Evolutionary conservation across 2,888 invertebrate genomes (phyloP).

Genomic region (Bhutanitis thaidina): DNA sequence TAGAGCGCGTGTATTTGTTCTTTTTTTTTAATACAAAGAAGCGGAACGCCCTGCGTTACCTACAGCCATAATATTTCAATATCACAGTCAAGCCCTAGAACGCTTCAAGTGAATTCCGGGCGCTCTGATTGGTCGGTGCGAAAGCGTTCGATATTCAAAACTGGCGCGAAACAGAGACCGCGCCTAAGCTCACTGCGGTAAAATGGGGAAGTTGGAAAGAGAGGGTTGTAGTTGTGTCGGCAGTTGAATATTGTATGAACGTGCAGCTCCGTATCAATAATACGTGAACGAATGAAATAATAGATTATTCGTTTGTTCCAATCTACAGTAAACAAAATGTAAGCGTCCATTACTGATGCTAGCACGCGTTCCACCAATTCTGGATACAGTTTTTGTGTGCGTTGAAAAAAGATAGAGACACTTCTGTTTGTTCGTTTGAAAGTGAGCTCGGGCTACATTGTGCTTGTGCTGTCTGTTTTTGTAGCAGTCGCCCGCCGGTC

Average conservation of each 20-base stretch:
- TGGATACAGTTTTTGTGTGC: conserved; percentile 24
- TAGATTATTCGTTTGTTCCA: conserved; percentile 80
- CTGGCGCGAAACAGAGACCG: conserved; percentile 42
- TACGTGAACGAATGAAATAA: conserved; percentile 79
- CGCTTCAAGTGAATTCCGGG: conserved; percentile 61
- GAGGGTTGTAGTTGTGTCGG: conserved; percentile 44
- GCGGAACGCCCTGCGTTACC: conserved; percentile 60
- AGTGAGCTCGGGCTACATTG: conserved; percentile 27
- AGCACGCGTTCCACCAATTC: conserved; percentile 38
- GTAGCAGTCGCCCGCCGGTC: conserved; percentile 72
- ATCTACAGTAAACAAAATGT: conserved; percentile 78
- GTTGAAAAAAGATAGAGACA: conserved; percentile 46
- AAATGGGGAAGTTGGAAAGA: conserved; percentile 31
- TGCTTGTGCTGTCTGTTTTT: conserved; percentile 65
- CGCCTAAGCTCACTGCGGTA: neutral
- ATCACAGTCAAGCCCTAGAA: conserved; percentile 57
- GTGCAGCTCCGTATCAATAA: conserved; percentile 74
- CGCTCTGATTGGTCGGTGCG: conserved; percentile 52
- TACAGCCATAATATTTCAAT: conserved; percentile 75
- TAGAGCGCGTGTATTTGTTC: conserved; percentile 58
- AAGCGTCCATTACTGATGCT: conserved; percentile 73
- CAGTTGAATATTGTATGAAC: conserved; percentile 68
- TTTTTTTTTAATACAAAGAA: conserved; percentile 69
- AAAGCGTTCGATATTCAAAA: conserved; percentile 53
- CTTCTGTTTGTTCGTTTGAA: conserved; percentile 29